phyloP scores from a whole-genome alignment of 2,888 invertebrate genomes.

The Cancer borealis region DNA sequence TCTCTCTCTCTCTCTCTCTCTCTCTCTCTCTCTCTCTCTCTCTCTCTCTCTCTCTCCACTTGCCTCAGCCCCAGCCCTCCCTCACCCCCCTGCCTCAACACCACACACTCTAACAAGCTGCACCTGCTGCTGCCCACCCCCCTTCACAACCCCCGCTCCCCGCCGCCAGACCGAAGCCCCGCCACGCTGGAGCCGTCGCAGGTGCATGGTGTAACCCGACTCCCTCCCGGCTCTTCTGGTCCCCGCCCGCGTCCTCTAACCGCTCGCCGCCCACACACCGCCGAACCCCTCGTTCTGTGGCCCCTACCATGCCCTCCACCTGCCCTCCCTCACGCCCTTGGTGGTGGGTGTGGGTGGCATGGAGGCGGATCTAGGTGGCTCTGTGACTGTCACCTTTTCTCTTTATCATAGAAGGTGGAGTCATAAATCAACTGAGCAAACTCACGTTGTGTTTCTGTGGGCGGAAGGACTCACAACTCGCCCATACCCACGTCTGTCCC shows the following conservation, averaged over 20 bases:
- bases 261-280: slow-evolving; percentile 39
- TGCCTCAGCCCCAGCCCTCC: not conserved
- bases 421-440: not conserved
- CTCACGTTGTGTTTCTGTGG: not conserved
- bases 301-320: not conserved
- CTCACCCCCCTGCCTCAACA: slow-evolving; percentile 9
- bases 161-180: slow-evolving; percentile 51
- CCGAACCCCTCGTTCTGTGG: not conserved
- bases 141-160: not conserved
- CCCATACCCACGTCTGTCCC: not conserved
- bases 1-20: slow-evolving; percentile 20
- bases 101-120: slow-evolving; percentile 37
- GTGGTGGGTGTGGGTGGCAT: not conserved
- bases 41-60: not conserved
- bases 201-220: slow-evolving; percentile 57
- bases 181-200: slow-evolving; percentile 59
- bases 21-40: slow-evolving; percentile 26
- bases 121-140: slow-evolving; percentile 45
- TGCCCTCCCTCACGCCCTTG: not conserved
- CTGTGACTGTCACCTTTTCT: not conserved
- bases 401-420: not conserved
- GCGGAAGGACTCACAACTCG: not conserved
- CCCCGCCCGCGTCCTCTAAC: slow-evolving; percentile 21
- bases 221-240: slow-evolving; percentile 15
- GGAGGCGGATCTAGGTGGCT: not conserved